Conservation (phyloP, 2,113 vertebrate genomes). For the Ctenodactylus gundi region DNA sequence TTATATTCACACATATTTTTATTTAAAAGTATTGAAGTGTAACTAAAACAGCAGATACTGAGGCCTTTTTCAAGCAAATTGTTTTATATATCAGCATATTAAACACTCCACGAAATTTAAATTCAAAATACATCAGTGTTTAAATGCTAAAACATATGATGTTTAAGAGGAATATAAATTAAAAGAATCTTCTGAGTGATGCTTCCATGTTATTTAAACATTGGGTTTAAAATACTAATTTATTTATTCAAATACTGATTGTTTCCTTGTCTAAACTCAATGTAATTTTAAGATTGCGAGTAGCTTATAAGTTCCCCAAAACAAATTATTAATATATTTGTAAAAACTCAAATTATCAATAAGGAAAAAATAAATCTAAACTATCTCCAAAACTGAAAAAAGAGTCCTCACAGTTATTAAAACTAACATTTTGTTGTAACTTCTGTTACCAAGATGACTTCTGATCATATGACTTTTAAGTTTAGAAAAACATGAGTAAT, state of each 20-base stretch:
- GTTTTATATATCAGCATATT: background rate
- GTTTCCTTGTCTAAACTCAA: background rate
- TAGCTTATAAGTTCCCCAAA: background rate
- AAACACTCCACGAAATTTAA: background rate
- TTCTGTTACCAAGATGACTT: background rate
- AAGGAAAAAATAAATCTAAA: background rate
- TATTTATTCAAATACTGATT: background rate
- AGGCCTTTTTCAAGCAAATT: background rate
- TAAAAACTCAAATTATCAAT: background rate
- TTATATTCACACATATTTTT: background rate
- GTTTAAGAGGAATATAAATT: constrained; percentile 11
- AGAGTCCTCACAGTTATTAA: background rate
- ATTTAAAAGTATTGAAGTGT: background rate
- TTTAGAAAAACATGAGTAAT: background rate
- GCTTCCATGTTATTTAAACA: background rate
- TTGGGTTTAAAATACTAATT: background rate
- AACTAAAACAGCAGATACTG: background rate
- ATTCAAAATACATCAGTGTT: too few relatives aligned
- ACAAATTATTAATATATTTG: background rate
- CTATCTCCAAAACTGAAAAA: background rate
- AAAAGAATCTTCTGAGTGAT: background rate
- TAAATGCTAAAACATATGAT: too few relatives aligned
- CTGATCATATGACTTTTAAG: background rate
- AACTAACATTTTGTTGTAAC: background rate
- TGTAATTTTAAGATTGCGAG: background rate